phyloP scores from a whole-genome alignment of 2,888 invertebrate genomes.

The Hyles lineata region DNA sequence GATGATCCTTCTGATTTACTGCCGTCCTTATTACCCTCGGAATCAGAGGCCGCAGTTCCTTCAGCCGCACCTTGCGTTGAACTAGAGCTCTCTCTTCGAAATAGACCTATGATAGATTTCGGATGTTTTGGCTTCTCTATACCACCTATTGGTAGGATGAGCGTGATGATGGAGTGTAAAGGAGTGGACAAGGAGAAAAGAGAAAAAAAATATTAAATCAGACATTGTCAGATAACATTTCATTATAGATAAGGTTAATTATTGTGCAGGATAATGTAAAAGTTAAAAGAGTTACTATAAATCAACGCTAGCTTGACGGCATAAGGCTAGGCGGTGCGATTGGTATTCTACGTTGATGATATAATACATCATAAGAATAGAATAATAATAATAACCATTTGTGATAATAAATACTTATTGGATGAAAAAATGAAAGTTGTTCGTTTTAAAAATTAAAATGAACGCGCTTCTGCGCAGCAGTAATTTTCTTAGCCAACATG shows the following conservation, averaged over 20 bases:
- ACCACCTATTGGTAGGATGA: constrained; percentile 86
- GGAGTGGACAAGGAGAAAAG: constrained; percentile 58
- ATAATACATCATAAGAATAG: constrained; percentile 1
- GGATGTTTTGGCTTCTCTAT: constrained; percentile 93
- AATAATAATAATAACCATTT: neutral
- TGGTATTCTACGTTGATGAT: constrained; percentile 12
- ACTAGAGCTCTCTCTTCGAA: constrained; percentile 92
- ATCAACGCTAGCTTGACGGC: neutral
- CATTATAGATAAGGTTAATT: neutral
- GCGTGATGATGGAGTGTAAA: constrained; percentile 50
- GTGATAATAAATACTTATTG: neutral
- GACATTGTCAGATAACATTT: constrained; percentile 44
- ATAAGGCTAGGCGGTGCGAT: constrained; percentile 21
- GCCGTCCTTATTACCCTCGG: constrained; percentile 79
- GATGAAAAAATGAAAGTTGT: constrained; percentile 6
- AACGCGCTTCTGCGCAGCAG: constrained; percentile 6
- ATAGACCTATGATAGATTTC: constrained; percentile 95
- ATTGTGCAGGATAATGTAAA: constrained; percentile 33
- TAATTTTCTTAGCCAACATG: constrained; percentile 21
- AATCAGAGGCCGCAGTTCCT: constrained; percentile 83
- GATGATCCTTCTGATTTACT: constrained; percentile 72
- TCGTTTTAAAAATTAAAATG: constrained; percentile 7
- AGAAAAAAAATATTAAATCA: constrained; percentile 62
- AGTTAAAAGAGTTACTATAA: neutral
- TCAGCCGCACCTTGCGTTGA: constrained; percentile 86